phyloP scores from a whole-genome alignment of 2,797 vertebrate genomes.

The Mustela erminea region DNA sequence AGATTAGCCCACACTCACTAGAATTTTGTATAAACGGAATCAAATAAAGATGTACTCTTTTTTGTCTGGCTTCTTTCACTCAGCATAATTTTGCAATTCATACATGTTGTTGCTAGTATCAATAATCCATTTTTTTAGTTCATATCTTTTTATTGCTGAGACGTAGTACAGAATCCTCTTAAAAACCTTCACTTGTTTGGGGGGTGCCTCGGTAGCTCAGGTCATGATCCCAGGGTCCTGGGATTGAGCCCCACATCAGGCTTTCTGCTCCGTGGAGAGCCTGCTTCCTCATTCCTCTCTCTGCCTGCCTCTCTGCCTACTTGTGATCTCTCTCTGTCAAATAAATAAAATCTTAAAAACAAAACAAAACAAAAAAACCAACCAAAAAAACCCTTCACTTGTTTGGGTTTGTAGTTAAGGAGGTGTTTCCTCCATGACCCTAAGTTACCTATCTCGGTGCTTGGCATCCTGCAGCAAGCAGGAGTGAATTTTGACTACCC shows the following conservation, averaged over 20 bases:
- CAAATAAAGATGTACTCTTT: conserved; percentile 20
- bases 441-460: background rate
- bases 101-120: background rate
- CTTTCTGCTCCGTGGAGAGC: no score
- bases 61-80: conserved; percentile 8
- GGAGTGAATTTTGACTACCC: background rate
- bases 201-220: no score
- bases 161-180: background rate
- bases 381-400: background rate
- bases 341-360: no score
- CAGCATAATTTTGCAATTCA: conserved; percentile 13
- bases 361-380: no score
- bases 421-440: background rate
- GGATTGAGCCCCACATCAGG: no score
- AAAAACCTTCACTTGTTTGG: conserved; percentile 11
- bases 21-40: conserved; percentile 37
- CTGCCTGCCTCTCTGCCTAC: no score
- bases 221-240: no score
- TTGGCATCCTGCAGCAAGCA: background rate
- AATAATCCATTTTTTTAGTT: conserved; percentile 4
- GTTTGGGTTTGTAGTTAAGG: conserved; percentile 47
- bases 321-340: no score
- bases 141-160: conserved; percentile 43
- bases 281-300: no score
- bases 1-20: background rate